Evolutionary conservation across 1,140 invertebrate species (phyloP), one percentile per base, ranked within the genome.

Genomic region (Dreissena rostriformis): DNA sequence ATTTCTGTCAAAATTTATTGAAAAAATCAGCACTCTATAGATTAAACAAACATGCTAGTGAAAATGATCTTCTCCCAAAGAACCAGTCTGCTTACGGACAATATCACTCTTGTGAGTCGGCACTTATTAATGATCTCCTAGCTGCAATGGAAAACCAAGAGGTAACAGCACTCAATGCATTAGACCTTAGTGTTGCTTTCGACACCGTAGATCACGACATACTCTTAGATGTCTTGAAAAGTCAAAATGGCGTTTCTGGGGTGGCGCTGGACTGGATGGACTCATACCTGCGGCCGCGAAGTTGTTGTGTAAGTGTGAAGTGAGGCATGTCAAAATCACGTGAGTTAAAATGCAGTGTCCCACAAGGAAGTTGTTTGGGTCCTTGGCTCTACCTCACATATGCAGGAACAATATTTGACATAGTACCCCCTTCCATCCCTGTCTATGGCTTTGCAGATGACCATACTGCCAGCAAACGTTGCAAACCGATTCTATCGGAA

Each of bases 191-290:
- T 51, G 63, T 49, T 7, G 81, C 70, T 14, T 82, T 82, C 39
- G 72, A 82, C 24, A 82, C 80, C 1, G 63, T 82, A 1, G 39
- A 68, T 29, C 80, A 82, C n/a, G 63, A 52, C 49, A 75, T 82
- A 7, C 15, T 70, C 7, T 0, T 39, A 8, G 26, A 11, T 10
- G 17, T 76, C 17, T 39, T 61, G 15, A 63, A 63, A 14, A 6
- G 5, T 29, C 55, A 76, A 19, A 61, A 17, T 76, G 55, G 74
- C 14, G 15, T 76, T 14, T 72, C 24, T n/a, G 78, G 55, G 10
- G 22, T 26, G 22, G 52, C 70, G 17, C 28, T 81, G 10, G 15
- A 72, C 4, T 81, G 78, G 78, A n/a, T 81, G 11, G 72, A 83
- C 28, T 76, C 65, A 29, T 76, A 83, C 49, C 22, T 76, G 12